Base-by-base conservation (phyloP, 1,140 invertebrate species). In the Caenorhabditis remanei region DNA sequence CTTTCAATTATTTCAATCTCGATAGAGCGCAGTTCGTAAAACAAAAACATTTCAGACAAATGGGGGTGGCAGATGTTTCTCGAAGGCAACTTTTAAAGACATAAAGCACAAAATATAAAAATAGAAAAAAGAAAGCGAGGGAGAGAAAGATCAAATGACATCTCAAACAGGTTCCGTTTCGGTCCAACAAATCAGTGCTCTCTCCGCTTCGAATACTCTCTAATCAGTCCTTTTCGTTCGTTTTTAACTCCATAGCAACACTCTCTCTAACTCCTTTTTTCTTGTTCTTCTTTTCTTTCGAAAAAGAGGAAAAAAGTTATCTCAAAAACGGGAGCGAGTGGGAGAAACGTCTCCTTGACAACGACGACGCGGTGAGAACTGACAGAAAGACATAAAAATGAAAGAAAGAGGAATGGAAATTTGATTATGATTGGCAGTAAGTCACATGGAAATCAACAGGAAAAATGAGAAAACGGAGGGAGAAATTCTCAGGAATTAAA, bases 391-490 rank as follows among this genome's bases (percentile, higher is more conserved):
- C 61, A 63, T 1, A 32, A 24, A 63, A 24, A 32, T 40, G n/a
- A 63, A 63, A 32, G 61, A 6, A 7, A 32, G 32, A 63, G 11
- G 8, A 9, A 53, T 11, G 50, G 50, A 32, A 63, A 63, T 63
- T 11, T 13, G 24, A 63, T 63, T 63, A 32, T 24, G 61, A 63
- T 63, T 63, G 61, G 61, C n/a, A 53, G 50, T 32, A 19, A n/a
- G 56, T 58, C 56, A 58, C 56, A 58, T 19, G 56, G n/a, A 58
- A 58, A 58, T 58, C 56, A n/a, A 58, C 16, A n/a, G 21, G n/a
- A n/a, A 58, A 58, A 19, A n/a, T 19, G 55, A 53, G 9, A 53
- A 53, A 53, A 16, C 32, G 32, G 32, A 32, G 50, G 16, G 50
- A 53, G 16, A 13, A 16, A 9, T 53, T 53, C 50, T 53, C 50